Conservation (phyloP, 2,888 invertebrate species). For the Oeneis ivallda region DNA sequence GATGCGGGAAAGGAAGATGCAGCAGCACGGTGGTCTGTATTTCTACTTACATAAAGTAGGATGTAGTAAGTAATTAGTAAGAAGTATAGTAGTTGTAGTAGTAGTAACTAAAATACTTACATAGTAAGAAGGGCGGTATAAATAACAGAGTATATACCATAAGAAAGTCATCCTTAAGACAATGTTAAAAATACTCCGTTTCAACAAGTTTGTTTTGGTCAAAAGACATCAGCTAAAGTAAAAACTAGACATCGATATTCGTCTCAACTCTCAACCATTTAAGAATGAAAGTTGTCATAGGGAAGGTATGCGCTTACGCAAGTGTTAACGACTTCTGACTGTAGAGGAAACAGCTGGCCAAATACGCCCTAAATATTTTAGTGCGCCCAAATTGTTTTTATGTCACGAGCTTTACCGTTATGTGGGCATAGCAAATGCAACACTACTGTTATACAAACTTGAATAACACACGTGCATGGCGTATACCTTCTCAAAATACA, state of each 20-base stretch:
- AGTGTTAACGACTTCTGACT: slow-evolving; percentile 1
- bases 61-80: too few species aligned
- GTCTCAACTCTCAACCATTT: neutral
- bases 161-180: too few species aligned
- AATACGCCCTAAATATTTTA: slow-evolving; percentile 31
- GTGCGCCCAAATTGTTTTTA: slow-evolving; percentile 25
- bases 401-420: slow-evolving; percentile 32
- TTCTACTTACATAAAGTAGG: too few species aligned
- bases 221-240: too few species aligned
- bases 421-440: slow-evolving; percentile 20
- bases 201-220: too few species aligned
- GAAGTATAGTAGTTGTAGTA: too few species aligned
- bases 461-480: neutral
- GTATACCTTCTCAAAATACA: neutral
- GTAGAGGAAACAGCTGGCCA: slow-evolving; percentile 25
- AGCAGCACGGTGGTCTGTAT: too few species aligned
- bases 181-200: too few species aligned
- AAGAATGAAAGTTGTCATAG: neutral
- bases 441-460: neutral
- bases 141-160: too few species aligned
- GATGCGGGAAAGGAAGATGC: too few species aligned
- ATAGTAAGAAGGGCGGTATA: too few species aligned
- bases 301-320: neutral
- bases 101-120: too few species aligned
- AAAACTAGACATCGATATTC: neutral